Percentiles rank a stretch among this genome's conserved stretches.
Conservation (phyloP, 2,797 vertebrate species). For the Urocyon cinereoargenteus region DNA sequence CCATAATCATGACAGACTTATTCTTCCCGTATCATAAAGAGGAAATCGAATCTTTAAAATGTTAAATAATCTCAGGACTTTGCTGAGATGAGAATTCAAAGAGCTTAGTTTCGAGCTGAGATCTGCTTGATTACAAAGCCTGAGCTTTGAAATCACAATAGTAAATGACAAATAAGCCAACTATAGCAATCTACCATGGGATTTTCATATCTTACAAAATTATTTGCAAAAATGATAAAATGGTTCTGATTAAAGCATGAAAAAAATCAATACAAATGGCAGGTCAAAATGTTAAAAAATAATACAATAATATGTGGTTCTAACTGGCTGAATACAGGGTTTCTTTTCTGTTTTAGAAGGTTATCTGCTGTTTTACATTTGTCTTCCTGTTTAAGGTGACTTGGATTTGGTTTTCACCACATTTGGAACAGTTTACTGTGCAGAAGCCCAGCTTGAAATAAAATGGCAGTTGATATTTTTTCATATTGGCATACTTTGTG, state of each 20-base stretch:
- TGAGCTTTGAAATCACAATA: background rate
- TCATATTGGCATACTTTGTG: slow-evolving; percentile 57
- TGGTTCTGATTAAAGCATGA: background rate
- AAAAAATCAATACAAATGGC: background rate
- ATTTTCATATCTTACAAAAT: background rate
- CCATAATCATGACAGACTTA: background rate
- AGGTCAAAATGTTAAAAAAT: background rate
- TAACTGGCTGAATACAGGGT: background rate
- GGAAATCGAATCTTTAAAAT: background rate
- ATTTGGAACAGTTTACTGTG: slow-evolving; percentile 52
- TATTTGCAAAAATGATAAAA: slow-evolving; percentile 49
- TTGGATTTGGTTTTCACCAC: slow-evolving; percentile 64
- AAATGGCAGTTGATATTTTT: slow-evolving; percentile 72
- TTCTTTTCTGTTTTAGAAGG: slow-evolving; percentile 57
- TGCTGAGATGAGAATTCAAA: background rate
- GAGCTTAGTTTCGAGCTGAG: background rate
- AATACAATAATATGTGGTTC: background rate
- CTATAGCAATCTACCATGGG: background rate
- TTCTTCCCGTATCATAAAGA: slow-evolving; percentile 29
- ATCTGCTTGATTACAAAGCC: background rate
- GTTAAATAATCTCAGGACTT: background rate
- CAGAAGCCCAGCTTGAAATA: slow-evolving; percentile 61
- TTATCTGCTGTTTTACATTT: background rate
- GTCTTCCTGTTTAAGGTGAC: slow-evolving; percentile 58
- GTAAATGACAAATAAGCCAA: background rate